phyloP scores from a whole-genome alignment of 2,888 invertebrate genomes.

The Chelonus formosanus region DNA sequence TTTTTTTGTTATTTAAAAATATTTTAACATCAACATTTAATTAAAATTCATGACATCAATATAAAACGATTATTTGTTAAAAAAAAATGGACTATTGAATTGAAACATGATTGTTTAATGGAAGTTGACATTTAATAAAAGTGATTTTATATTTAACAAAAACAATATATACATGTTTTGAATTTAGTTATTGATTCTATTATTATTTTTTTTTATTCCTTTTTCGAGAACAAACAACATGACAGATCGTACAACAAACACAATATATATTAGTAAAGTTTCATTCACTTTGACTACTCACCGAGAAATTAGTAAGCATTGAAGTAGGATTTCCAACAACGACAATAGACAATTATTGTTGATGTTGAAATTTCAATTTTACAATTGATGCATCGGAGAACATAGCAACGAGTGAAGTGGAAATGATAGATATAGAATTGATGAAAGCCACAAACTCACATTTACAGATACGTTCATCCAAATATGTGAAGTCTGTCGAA shows the following conservation, averaged over 20 bases:
- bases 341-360: slow-evolving; percentile 57
- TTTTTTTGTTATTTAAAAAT: too few species aligned
- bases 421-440: slow-evolving; percentile 30
- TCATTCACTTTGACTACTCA: slow-evolving; percentile 16
- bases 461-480: slow-evolving; percentile 39
- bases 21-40: too few species aligned
- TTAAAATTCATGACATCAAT: too few species aligned
- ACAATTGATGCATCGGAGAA: slow-evolving; percentile 56
- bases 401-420: slow-evolving; percentile 36
- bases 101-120: too few species aligned
- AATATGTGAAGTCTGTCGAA: slow-evolving; percentile 27
- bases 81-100: too few species aligned
- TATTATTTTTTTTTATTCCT: not conserved
- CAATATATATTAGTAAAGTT: not conserved
- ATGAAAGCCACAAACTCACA: slow-evolving; percentile 36
- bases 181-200: too few species aligned
- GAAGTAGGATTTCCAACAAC: slow-evolving; percentile 43
- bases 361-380: slow-evolving; percentile 59
- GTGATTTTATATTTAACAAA: too few species aligned
- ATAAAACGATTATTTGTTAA: too few species aligned
- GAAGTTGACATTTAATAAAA: too few species aligned
- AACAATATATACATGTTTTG: too few species aligned
- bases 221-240: not conserved
- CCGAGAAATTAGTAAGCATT: slow-evolving; percentile 43
- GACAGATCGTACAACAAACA: not conserved